Evolutionary conservation across 2,797 vertebrate species (phyloP), one percentile per base, ranked within the genome.

Genomic region (Urophycis tenuis): DNA sequence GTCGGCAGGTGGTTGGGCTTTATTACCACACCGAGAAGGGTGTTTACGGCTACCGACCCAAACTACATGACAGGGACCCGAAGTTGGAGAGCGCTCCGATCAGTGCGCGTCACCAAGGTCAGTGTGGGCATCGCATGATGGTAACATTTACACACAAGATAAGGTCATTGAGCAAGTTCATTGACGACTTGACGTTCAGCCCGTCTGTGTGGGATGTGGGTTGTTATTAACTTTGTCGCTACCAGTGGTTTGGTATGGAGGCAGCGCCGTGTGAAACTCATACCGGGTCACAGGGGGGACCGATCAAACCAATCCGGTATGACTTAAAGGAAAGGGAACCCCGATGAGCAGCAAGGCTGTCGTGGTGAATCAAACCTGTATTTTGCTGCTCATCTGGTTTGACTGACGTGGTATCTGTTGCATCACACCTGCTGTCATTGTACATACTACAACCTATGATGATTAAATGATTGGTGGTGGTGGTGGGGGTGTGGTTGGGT

Each of bases 31-130:
- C 95, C 0, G 91, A 96, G 74, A 93, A 87, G 72, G 96, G 96
- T 0, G 96, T 97, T 3, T 97, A 95, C 76, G 96, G 96, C 0
- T 97, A 95, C 91, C 90, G 89, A 77, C 95, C 96, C 0, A 92
- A 89, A 81, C 88, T 81, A 45, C 81, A 41, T 1, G 83, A 84
- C 36, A 76, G 73, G 41, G 82, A 80, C 5, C 70, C 11, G 1
- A 71, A 79, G 81, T 29, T 60, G 10, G 79, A 81, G 49, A 75
- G 34, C 11, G 85, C 88, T 4, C 32, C 78, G 36, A 41, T 82
- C 79, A 77, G 82, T 0, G 84, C 83, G 1, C 85, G 89, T 0
- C 92, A 90, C 39, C 89, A 91, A 93, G 94, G 94, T 94, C 88
- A 90, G 87, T 60, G n/a, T 9, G 41, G 53, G 22, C 53, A 10